A percentile compares a stretch with the other conserved stretches of the same genome.
These are phyloP conservation scores for Synergus laeviventris DNA, from an alignment of 2,888 invertebrate genomes.

Conservation along the genomic window DNA sequence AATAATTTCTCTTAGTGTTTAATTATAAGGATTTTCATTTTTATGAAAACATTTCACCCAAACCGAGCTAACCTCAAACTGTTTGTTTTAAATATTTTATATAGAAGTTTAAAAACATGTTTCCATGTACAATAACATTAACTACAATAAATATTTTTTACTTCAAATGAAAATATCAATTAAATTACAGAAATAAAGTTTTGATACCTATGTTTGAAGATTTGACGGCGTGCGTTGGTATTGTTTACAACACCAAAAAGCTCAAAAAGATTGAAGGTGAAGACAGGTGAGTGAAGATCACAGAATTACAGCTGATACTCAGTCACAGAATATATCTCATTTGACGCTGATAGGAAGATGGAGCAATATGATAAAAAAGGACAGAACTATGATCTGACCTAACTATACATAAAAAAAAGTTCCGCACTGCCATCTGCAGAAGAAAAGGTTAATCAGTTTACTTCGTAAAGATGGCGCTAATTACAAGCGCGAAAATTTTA, in stretches of 20 bases:
- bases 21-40: not conserved
- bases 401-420: too few relatives aligned
- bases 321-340: too few relatives aligned
- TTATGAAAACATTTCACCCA: not conserved
- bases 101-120: not conserved
- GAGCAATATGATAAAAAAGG: too few relatives aligned
- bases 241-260: not conserved
- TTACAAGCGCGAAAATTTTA: not conserved
- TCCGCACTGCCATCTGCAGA: not conserved
- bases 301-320: too few relatives aligned
- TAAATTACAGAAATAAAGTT: not conserved
- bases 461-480: not conserved
- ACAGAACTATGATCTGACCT: too few relatives aligned
- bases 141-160: not conserved
- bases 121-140: not conserved
- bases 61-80: not conserved
- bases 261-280: too few relatives aligned
- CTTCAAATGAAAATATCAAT: not conserved
- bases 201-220: not conserved
- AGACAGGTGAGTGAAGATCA: too few relatives aligned
- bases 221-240: not conserved
- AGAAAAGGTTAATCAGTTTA: not conserved
- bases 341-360: too few relatives aligned
- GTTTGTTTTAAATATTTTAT: not conserved
- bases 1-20: too few relatives aligned